Conservation (phyloP, 2,888 invertebrate genomes). For the Lordiphosa fenestrarum region DNA sequence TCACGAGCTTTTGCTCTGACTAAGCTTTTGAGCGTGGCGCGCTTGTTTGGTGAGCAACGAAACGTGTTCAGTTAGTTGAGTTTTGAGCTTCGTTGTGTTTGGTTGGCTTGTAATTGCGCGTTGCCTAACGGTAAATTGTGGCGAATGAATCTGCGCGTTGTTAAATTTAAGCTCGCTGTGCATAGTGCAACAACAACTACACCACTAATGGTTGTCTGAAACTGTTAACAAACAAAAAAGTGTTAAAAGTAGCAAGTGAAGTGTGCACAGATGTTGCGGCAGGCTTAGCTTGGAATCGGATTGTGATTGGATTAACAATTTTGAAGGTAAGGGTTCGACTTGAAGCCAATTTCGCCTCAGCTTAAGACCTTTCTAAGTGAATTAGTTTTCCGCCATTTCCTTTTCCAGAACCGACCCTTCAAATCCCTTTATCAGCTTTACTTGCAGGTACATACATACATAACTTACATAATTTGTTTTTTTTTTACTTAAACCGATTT, state of each 20-base stretch:
- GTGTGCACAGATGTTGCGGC: too few species aligned
- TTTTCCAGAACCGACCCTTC: not conserved
- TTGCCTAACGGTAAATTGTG: slow-evolving; percentile 14
- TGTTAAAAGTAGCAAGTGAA: slow-evolving; percentile 18
- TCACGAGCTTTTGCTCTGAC: not conserved
- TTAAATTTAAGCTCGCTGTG: slow-evolving; percentile 15
- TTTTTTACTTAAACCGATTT: slow-evolving; percentile 75
- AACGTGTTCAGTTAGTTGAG: slow-evolving; percentile 58
- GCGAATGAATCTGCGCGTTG: slow-evolving; percentile 6
- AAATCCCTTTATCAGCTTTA: not conserved
- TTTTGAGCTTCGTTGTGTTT: slow-evolving; percentile 70
- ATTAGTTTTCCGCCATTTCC: slow-evolving; percentile 1
- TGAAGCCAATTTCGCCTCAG: not conserved
- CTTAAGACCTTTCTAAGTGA: not conserved
- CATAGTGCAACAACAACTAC: slow-evolving; percentile 3
- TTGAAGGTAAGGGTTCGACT: slow-evolving; percentile 21
- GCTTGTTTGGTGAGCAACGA: slow-evolving; percentile 3
- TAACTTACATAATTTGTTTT: slow-evolving; percentile 52
- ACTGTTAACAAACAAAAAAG: slow-evolving; percentile 21
- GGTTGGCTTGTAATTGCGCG: slow-evolving; percentile 53
- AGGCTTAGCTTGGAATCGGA: too few species aligned
- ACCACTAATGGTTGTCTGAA: not conserved
- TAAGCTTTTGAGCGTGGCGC: slow-evolving; percentile 41
- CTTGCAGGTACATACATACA: slow-evolving; percentile 7
- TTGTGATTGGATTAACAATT: slow-evolving; percentile 20